Evolutionary conservation across 2,113 vertebrate genomes (phyloP), one percentile per base, ranked within the genome.

Genomic region (Nothobranchius kuhntae): DNA sequence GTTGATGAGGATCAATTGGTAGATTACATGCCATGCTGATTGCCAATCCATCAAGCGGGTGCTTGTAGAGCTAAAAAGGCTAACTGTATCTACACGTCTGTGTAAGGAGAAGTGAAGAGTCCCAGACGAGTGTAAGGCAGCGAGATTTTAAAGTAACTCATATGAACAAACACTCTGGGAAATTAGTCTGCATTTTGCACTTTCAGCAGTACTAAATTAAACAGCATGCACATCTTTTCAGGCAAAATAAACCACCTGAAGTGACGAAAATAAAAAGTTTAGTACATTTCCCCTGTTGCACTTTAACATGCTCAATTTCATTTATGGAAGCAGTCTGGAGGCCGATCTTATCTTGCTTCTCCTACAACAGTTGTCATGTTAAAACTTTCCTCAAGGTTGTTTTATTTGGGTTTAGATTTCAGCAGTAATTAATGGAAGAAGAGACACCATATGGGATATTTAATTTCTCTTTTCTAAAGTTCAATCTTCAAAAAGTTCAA

Each of bases 1-100:
- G 63, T 60, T 88, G 85, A 87, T 87, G 65, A 52, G 58, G 86
- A 87, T 91, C 88, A 91, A 87, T 87, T 87, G 83, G 78, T 80
- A 85, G 88, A 91, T 90, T 65, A 87, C 73, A 89, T 62, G 79
- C 68, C 68, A 57, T 65, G 64, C 78, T 85, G 80, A 89, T 91
- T 88, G 75, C 68, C 59, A 73, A 79, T 86, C 73, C 53, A 70
- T 81, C 71, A 64, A 80, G 61, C 71, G 71, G 57, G 59, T 61
- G 68, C 64, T 71, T 52, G 54, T 68, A 68, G 76, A 52, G 65
- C 67, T 73, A 45, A 78, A 52, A 50, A 50, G 26, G 53, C 17
- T 0, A 36, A 30, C 42, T 42, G 15, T 46, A 50, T 52, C 3
- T 17, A 24, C 35, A 46, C 47, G 24, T 61, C 52, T 40, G 48